Base-by-base conservation (phyloP, 1,140 invertebrate genomes). In the Campoletis sonorensis region DNA sequence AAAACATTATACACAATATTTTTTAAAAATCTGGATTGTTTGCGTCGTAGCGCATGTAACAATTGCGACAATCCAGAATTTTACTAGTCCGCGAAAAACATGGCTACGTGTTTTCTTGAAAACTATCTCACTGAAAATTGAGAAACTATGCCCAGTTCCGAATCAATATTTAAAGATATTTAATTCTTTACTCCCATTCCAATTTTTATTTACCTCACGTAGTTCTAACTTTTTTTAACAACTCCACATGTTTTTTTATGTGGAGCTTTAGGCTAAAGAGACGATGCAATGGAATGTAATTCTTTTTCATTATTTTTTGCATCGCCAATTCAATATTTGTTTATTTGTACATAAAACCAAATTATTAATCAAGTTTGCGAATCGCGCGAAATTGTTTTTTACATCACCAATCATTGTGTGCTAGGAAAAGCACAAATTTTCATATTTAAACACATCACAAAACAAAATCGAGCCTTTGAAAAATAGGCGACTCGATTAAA, bases 161-260 rank as follows among this genome's bases (percentile, higher is more conserved):
- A 67, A 67, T 67, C 61, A 67, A 23, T 27, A 26, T 67, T 27
- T 11, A 67, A 27, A 11, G 1, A 67, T 67, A 67, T 67, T 67
- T 67, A 67, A 30, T 67, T 27, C 13, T 26, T 23, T 27, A n/a
- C 18, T 10, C 21, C 21, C 13, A 58, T 58, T 58, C 54, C 18
- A 58, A 58, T 58, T 21, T 58, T 58, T 58, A 58, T 67, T 67
- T 30, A 27, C 7, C 23, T 7, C 21, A 11, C 61, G 21, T 23
- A 5, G 21, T 26, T 23, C 13, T 7, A 23, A n/a, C 54, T 7
- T 27, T n/a, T 58, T n/a, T 11, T 58, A 58, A n/a, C 3, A 58
- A 58, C 21, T 23, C 54, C 54, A 58, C 21, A 21, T n/a, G 54
- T 13, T 58, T 58, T 58, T 58, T 23, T n/a, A 10, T 45, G 40